Percentiles rank a stretch among this genome's conserved stretches.
These are phyloP conservation scores for Harpalus rufipes DNA, from an alignment of 2,888 invertebrate species.

Conservation along the genomic window DNA sequence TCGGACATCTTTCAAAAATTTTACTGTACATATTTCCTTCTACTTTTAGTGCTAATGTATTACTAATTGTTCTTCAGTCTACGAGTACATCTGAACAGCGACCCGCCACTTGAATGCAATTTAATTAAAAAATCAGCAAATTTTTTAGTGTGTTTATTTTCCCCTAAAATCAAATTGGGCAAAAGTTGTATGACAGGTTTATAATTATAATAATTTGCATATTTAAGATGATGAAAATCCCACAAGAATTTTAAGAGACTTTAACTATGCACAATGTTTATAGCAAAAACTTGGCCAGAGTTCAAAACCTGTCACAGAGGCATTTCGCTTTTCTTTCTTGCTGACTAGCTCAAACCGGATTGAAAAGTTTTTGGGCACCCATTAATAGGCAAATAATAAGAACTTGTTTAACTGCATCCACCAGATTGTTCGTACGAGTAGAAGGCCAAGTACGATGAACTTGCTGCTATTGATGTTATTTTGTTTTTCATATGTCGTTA, in stretches of 20 bases:
- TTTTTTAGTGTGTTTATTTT: neutral
- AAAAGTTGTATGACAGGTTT: neutral
- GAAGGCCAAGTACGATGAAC: slow-evolving; percentile 2
- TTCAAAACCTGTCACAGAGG: slow-evolving; percentile 38
- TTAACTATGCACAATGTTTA: slow-evolving; percentile 7
- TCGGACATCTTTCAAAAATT: too few relatives aligned
- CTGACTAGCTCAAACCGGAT: slow-evolving; percentile 27
- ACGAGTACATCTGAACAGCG: neutral
- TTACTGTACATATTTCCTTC: too few relatives aligned
- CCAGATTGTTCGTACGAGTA: slow-evolving; percentile 1
- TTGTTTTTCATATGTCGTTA: slow-evolving; percentile 2
- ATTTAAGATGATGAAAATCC: slow-evolving; percentile 12
- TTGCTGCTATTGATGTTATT: neutral
- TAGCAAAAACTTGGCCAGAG: slow-evolving; percentile 45
- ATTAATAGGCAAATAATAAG: slow-evolving; percentile 36
- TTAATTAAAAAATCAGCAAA: neutral
- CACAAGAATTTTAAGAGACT: neutral
- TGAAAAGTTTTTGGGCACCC: slow-evolving; percentile 3
- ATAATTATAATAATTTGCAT: slow-evolving; percentile 1
- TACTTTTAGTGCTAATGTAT: too few relatives aligned
- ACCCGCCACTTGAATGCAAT: neutral
- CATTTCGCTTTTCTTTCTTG: slow-evolving; percentile 24
- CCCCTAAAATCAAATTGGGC: neutral
- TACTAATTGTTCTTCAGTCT: too few relatives aligned
- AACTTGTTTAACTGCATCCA: slow-evolving; percentile 25